Evolutionary conservation across 2,113 vertebrate genomes (phyloP).

Genomic region (Cavia aperea): DNA sequence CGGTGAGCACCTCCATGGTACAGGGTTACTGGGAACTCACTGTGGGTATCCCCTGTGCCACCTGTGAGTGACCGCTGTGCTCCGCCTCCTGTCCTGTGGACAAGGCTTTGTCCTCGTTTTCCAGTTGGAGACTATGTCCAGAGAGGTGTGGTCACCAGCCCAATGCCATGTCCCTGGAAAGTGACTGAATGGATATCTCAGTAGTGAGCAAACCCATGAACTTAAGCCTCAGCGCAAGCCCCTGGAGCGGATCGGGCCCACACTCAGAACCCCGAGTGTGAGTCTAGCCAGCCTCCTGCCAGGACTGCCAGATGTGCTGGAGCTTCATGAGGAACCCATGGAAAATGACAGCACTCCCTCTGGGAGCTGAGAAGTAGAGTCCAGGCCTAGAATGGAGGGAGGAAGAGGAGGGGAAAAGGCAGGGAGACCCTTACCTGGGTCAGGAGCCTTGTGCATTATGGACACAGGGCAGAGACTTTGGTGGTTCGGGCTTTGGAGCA

Average conservation of each 20-base stretch:
- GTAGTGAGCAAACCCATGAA: background rate
- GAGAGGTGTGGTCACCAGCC: background rate
- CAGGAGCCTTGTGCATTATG: background rate
- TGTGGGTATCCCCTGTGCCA: background rate
- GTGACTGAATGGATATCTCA: background rate
- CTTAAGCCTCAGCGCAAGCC: background rate
- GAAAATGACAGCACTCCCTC: background rate
- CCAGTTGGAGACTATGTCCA: background rate
- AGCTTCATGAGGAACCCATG: background rate
- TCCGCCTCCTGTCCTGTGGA: background rate
- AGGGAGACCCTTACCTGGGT: background rate
- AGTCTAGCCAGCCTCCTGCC: background rate
- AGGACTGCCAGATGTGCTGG: background rate
- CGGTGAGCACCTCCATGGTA: fast-evolving
- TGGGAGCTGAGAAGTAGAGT: background rate
- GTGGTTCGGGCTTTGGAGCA: background rate
- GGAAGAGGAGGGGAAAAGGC: background rate
- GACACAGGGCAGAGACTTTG: background rate
- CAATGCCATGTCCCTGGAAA: background rate
- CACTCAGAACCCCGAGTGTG: background rate
- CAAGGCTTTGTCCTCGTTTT: background rate
- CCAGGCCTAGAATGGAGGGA: background rate
- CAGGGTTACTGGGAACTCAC: background rate
- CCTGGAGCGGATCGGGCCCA: background rate
- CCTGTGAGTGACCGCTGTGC: fast-evolving